phyloP scores from a whole-genome alignment of 2,797 vertebrate genomes.

The Lepus townsendii region DNA sequence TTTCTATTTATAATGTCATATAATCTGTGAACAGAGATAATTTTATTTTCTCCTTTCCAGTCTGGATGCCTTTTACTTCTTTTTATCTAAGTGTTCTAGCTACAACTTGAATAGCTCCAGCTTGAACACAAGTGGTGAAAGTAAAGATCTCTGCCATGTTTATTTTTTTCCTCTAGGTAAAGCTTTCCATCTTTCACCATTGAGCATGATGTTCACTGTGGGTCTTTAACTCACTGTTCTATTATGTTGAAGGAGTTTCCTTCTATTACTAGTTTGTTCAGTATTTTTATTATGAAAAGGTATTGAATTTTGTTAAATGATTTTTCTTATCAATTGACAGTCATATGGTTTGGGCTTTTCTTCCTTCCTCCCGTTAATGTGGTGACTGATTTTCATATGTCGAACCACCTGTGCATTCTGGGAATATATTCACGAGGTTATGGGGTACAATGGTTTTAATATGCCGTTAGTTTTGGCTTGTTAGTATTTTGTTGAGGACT shows the following conservation, averaged over 20 bases:
- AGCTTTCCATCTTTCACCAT: background rate
- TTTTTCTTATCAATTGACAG: background rate
- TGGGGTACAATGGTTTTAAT: background rate
- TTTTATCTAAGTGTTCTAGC: background rate
- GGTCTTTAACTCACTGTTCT: background rate
- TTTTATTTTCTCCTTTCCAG: background rate
- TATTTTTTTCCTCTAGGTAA: background rate
- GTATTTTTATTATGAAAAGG: background rate
- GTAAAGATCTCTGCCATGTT: background rate
- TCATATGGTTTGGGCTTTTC: no score
- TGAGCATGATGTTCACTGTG: background rate
- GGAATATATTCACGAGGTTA: background rate
- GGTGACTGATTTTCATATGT: background rate
- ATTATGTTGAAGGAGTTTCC: background rate
- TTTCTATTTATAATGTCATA: background rate
- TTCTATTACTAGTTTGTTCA: background rate
- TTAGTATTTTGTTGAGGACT: background rate
- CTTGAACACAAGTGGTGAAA: background rate
- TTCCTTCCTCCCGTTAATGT: background rate
- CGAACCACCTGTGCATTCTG: background rate
- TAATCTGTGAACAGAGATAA: background rate
- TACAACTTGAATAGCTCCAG: background rate
- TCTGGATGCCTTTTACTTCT: background rate
- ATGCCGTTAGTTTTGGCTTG: background rate
- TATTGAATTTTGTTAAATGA: background rate